A percentile compares a stretch with the other conserved stretches of the same genome.
Conservation (phyloP, 2,797 vertebrate genomes). For the Nyctalus aviator region DNA sequence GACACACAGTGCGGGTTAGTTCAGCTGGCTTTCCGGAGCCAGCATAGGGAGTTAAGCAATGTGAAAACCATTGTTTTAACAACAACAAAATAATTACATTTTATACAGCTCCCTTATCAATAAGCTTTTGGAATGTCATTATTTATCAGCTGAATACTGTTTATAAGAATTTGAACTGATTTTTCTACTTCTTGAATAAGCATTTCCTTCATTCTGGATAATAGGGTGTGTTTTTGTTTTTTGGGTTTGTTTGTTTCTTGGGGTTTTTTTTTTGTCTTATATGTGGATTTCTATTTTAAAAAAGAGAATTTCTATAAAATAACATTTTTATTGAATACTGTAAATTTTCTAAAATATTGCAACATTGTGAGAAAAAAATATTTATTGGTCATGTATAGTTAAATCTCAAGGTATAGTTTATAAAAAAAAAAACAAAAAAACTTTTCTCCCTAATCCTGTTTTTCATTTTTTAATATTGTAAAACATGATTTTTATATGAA, state of each 20-base stretch:
- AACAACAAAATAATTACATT: neutral
- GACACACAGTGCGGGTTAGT: neutral
- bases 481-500: neutral
- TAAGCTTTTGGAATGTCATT: neutral
- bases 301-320: neutral
- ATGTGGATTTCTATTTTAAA: neutral
- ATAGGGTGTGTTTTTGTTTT: neutral
- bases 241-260: too few species aligned
- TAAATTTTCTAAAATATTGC: neutral
- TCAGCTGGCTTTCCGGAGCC: neutral
- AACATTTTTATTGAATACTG: neutral
- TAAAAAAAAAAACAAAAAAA: too few species aligned
- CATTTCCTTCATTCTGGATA: neutral
- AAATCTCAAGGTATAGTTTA: neutral
- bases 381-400: neutral
- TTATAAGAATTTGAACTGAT: neutral
- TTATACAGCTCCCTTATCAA: neutral
- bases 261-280: neutral
- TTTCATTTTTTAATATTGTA: constrained; percentile 31
- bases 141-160: neutral
- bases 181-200: constrained; percentile 27
- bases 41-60: neutral
- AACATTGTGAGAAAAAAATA: constrained; percentile 27
- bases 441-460: constrained; percentile 19
- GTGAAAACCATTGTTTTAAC: constrained; percentile 11